These are phyloP conservation scores for Lamellibrachia satsuma DNA, from an alignment of 2,888 invertebrate genomes.

Conservation along the genomic window DNA sequence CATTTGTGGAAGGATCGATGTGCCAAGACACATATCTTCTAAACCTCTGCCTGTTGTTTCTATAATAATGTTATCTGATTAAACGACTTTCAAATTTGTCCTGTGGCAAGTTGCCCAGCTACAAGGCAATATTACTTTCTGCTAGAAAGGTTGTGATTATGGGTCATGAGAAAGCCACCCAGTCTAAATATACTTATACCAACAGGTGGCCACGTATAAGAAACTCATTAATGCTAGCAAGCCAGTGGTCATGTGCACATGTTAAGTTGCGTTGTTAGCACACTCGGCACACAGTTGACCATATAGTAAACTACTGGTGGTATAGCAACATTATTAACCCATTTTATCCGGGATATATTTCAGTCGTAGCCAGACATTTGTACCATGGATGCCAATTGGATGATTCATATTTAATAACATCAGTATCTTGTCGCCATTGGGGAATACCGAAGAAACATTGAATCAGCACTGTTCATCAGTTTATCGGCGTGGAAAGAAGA, in stretches of 20 bases:
- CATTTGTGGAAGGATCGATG: too few relatives aligned
- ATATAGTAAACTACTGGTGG: background rate
- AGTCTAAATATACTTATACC: slow-evolving; percentile 8
- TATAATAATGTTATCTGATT: background rate
- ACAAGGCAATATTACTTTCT: background rate
- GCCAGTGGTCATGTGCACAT: background rate
- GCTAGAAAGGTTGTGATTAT: background rate
- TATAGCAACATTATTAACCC: background rate
- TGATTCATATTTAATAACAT: too few relatives aligned
- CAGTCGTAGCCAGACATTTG: too few relatives aligned
- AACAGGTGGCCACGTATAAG: background rate
- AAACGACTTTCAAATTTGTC: background rate
- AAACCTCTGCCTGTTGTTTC: background rate
- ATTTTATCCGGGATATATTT: too few relatives aligned
- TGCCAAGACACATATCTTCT: too few relatives aligned
- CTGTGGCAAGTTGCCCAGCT: background rate
- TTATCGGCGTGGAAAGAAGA: too few relatives aligned
- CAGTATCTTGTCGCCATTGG: too few relatives aligned
- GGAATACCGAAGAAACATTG: too few relatives aligned
- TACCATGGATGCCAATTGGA: too few relatives aligned
- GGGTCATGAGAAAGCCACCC: background rate
- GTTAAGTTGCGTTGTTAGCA: background rate
- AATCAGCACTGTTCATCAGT: too few relatives aligned
- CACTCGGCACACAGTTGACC: background rate
- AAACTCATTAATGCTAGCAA: background rate